Evolutionary conservation across 2,797 vertebrate genomes (phyloP).

Genomic region (Sebastolobus alascanus): DNA sequence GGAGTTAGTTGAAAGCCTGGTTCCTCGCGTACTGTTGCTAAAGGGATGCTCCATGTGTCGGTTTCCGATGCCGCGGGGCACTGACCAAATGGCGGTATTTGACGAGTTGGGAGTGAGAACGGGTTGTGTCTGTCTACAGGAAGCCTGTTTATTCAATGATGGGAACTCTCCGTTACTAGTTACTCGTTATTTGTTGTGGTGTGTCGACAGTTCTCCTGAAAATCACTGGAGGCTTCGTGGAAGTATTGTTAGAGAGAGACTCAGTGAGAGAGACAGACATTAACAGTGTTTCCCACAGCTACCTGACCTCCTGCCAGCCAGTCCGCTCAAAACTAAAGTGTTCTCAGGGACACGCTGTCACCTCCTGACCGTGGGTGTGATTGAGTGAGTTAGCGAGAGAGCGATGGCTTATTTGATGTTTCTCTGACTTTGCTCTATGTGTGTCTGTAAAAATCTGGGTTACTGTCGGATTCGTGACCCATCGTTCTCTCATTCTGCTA

Average conservation of each 20-base stretch:
- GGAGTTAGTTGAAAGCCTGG: too few relatives aligned
- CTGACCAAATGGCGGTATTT: too few relatives aligned
- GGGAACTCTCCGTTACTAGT: neutral
- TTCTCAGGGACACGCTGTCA: conserved; percentile 62
- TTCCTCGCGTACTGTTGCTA: too few relatives aligned
- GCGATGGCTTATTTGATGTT: neutral
- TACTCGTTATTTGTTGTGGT: neutral
- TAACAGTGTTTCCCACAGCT: conserved; percentile 72
- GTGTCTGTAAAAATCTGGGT: neutral
- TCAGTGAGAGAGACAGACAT: conserved; percentile 14
- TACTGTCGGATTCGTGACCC: neutral
- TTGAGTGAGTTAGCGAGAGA: neutral
- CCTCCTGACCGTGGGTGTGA: conserved; percentile 23
- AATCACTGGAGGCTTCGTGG: neutral
- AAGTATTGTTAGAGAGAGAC: neutral
- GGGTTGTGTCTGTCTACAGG: neutral
- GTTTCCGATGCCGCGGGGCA: too few relatives aligned
- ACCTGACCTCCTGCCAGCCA: conserved; percentile 68
- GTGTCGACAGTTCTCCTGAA: conserved; percentile 9
- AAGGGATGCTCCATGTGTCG: too few relatives aligned
- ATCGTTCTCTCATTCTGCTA: neutral
- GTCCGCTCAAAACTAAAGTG: conserved; percentile 51
- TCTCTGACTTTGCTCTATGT: neutral
- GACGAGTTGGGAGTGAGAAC: too few relatives aligned
- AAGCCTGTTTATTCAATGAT: neutral